Evolutionary conservation across 2,888 invertebrate species (phyloP), one percentile per base, ranked within the genome.

Genomic region (Pandemis heparana): DNA sequence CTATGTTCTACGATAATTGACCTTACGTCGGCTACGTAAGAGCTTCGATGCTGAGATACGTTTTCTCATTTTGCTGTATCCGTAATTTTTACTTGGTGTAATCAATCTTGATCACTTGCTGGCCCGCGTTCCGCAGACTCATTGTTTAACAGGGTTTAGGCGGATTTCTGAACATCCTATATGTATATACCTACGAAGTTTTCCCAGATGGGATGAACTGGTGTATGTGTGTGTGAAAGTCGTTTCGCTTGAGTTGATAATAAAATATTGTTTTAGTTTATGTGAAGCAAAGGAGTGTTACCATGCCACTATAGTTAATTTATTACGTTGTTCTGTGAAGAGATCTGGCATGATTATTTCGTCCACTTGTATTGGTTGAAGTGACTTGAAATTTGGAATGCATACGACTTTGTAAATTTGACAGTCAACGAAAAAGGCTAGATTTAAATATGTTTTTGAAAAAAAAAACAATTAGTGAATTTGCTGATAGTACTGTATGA

Each of bases 71-170:
- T 56, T 56, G 23, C 56, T 12, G 23, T 56, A 56, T 56, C 56
- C 56, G 56, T 23, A 56, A 56, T 56, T 56, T 56, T 56, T 56
- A 56, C 23, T 56, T 56, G 56, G 56, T 56, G 56, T 23, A 56
- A 60, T 60, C 60, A 60, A 60, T 60, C 60, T 60, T 60, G 38
- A 38, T 60, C 60, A 60, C n/a, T 39, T 39, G 60, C 39, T 38
- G 39, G 60, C 7, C 60, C n/a, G 60, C 7, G n/a, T 39, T 60
- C 10, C 39, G 60, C 60, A n/a, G 38, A 1, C 60, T 60, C 60
- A 60, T 60, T 60, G 60, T 60, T 38, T 60, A 14, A 38, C 39
- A 7, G 32, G 60, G 38, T 39, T 60, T 60, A 32, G 12, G 18
- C 39, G 18, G 39, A n/a, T 60, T 60, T 38, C 60, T 16, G 38